phyloP scores from a whole-genome alignment of 2,797 vertebrate genomes.

The Ctenosaura bakeri region DNA sequence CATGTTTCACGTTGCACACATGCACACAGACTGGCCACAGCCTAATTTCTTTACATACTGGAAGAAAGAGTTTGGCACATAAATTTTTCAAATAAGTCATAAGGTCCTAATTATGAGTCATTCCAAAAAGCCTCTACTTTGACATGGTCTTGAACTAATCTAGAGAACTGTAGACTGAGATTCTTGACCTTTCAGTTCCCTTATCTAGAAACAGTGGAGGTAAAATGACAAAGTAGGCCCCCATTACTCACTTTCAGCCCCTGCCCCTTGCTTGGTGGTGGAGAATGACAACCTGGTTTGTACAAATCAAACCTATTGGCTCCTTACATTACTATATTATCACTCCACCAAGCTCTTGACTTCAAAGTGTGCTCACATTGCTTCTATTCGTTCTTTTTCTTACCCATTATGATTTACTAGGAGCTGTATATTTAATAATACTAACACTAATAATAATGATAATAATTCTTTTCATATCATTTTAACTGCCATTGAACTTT shows the following conservation, averaged over 20 bases:
- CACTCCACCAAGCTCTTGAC: constrained; percentile 42
- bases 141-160: neutral
- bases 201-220: neutral
- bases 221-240: neutral
- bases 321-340: constrained; percentile 37
- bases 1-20: constrained; percentile 52
- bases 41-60: constrained; percentile 17
- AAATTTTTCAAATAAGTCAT: neutral
- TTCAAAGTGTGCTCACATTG: constrained; percentile 44
- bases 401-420: constrained; percentile 47
- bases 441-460: neutral
- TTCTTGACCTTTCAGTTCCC: constrained; percentile 15
- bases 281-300: constrained; percentile 36
- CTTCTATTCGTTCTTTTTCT: constrained; percentile 7
- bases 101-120: neutral
- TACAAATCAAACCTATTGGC: constrained; percentile 60
- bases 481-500: constrained; percentile 32
- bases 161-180: constrained; percentile 12
- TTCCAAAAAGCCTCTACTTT: neutral
- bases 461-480: constrained; percentile 17
- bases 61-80: constrained; percentile 12
- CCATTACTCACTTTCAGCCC: constrained; percentile 39
- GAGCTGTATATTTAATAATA: constrained; percentile 39
- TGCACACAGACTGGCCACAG: constrained; percentile 26
- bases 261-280: constrained; percentile 18